Base-by-base conservation (phyloP, 1,140 invertebrate species). In the Pteromalus puparum region DNA sequence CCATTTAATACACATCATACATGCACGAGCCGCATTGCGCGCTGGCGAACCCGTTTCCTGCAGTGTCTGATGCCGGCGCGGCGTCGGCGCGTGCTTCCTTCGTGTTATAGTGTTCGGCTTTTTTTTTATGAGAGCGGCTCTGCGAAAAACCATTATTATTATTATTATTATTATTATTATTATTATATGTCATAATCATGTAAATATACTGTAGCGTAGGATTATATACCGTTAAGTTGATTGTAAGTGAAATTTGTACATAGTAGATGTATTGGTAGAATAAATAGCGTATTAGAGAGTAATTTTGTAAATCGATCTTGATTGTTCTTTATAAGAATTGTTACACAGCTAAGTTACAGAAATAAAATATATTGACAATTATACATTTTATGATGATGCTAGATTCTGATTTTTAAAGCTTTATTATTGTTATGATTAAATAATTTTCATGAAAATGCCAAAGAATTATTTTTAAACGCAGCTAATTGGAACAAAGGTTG, bases 91-190 rank as follows among this genome's bases (percentile, higher is more conserved):
- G 68, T 24, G 68, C 26, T 70, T 70, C 68, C 68, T 70, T 70
- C 30, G 30, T 34, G 30, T 34, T 34, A 34, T 34, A n/a, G 1
- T 42, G 38, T 42, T 42, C 1, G 10, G 0, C 26, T 70, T 13
- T 24, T 70, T 13, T 24, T 24, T 70, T 70, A 28, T 24, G 0
- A n/a, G 26, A n/a, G 26, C 68, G 68, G 3, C 21, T 13, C 24
- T 70, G 10, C 68, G 12, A 70, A 42, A n/a, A 70, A 28, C 24
- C n/a, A 28, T 70, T 70, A 28, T 70, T 70, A 70, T 68, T 68
- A 26, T 61, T 61, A 34, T 34, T 34, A 34, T 34, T 34, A 34
- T 34, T 34, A 34, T 34, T 34, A 34, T 34, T 34, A 61, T 65
- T 65, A 65, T 65, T n/a, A 65, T n/a, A 65, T 65, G 2, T 12